Evolutionary conservation across 1,140 invertebrate species (phyloP), one percentile per base, ranked within the genome.

Genomic region (Trichoplusia ni): DNA sequence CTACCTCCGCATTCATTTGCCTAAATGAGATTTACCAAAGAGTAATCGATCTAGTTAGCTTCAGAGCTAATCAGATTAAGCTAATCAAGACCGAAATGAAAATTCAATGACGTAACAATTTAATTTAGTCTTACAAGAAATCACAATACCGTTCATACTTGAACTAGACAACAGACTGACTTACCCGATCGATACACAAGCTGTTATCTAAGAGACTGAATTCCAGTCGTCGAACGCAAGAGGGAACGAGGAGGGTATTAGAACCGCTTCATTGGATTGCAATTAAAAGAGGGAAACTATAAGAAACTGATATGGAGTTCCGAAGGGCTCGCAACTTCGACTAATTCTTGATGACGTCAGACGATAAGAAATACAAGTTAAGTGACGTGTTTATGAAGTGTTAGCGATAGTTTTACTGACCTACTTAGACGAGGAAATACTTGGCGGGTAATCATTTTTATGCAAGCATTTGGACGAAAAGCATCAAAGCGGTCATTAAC

Each of bases 241-340:
- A 23, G 64, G 29, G 21, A 18, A 8, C 4, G 53, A 68, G 46
- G 54, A 59, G 70, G 78, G 76, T 75, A 84, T 84, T 82, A 84
- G 75, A 29, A 64, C 40, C 71, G 81, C 75, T 86, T 83, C 83
- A 86, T 86, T 77, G 81, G 75, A 71, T 69, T 73, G 76, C 83
- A 84, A 86, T 86, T 86, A 86, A 84, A 81, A 82, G 77, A 74
- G 69, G 75, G 70, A 47, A 56, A 49, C 16, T 44, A 23, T 13
- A 37, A 38, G 23, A 61, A 69, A 72, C 65, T 75, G 76, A 80
- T 77, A 71, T 47, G 60, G 53, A 71, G 71, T 66, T 59, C 16
- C 35, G 64, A 31, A 62, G 29, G 33, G 40, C 7, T 47, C 29
- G 56, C 60, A 54, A 67, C 31, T 35, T 9, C 60, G 63, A 62